Base-by-base conservation (phyloP, 2,797 vertebrate species). In the Calcarius lapponicus region DNA sequence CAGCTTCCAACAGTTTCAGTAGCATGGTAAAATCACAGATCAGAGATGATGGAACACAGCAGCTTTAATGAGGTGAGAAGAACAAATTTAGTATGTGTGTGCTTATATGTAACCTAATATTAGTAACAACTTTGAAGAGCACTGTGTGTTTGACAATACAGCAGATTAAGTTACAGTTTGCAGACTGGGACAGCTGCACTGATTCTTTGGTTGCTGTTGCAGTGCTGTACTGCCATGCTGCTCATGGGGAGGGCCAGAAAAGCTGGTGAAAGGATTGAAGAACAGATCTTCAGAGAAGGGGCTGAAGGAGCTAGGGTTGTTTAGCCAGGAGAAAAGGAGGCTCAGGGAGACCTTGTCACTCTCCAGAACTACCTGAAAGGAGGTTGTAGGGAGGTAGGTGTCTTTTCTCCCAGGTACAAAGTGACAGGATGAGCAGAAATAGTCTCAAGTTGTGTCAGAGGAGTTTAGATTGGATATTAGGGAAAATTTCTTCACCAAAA, bases 121-220 rank as follows among this genome's bases (percentile, higher is more conserved):
- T 73, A 70, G 69, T 53, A 92, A 61, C 60, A 79, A 5, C 78
- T 91, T 34, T 57, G 75, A 90, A 80, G 91, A 78, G 86, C 78
- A 24, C 57, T 6, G 4, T 65, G 53, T 60, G 42, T 87, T 89
- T 88, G 90, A 90, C 72, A 93, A 22, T 45, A 40, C 22, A 66
- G 70, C 51, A 64, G 74, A 88, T 90, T 31, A 90, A 84, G 54
- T 80, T 94, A 80, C 83, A 54, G 66, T 89, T 71, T 82, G 57
- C 54, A 58, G 75, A 36, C 10, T 48, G 51, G 54, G 64, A 86
- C 84, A 94, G 86, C 86, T 93, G 78, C 83, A 36, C 29, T 57
- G 32, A 78, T 87, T 91, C 64, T 72, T 80, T 29, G 32, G 32
- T 31, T 78, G 57, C 61, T 74, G 4, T 45, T 94, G 53, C 71